phyloP scores from a whole-genome alignment of 2,888 invertebrate species.

The Luffia ferchaultella region DNA sequence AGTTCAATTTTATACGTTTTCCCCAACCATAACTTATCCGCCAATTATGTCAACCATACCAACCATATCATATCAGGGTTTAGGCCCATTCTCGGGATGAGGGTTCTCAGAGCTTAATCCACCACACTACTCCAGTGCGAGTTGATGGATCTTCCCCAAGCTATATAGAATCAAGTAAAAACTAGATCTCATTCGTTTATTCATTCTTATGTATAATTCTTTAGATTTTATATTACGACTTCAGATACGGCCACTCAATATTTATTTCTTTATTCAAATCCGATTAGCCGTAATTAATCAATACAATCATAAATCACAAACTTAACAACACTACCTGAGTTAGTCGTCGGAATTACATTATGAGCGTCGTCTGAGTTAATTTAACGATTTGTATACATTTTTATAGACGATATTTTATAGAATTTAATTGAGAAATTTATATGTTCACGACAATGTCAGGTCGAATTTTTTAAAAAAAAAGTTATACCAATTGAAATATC shows the following conservation, averaged over 20 bases:
- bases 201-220: no score
- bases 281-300: conserved; percentile 64
- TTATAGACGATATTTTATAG: not conserved
- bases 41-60: no score
- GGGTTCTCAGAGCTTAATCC: no score
- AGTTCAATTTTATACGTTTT: conserved; percentile 56
- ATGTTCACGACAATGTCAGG: not conserved
- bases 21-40: no score
- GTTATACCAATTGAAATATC: no score
- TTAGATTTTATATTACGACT: no score
- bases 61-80: no score
- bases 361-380: not conserved
- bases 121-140: no score
- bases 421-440: not conserved
- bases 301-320: conserved; percentile 58
- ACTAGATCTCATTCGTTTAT: no score
- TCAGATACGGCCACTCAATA: conserved; percentile 23
- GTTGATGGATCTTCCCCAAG: no score
- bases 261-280: conserved; percentile 63
- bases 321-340: conserved; percentile 5
- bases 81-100: no score
- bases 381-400: not conserved
- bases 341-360: not conserved
- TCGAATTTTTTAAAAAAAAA: not conserved
- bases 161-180: no score